Percentiles rank a stretch among this genome's conserved stretches.
These are phyloP conservation scores for Argyra leucocephala DNA, from an alignment of 2,888 invertebrate genomes.

Conservation along the genomic window DNA sequence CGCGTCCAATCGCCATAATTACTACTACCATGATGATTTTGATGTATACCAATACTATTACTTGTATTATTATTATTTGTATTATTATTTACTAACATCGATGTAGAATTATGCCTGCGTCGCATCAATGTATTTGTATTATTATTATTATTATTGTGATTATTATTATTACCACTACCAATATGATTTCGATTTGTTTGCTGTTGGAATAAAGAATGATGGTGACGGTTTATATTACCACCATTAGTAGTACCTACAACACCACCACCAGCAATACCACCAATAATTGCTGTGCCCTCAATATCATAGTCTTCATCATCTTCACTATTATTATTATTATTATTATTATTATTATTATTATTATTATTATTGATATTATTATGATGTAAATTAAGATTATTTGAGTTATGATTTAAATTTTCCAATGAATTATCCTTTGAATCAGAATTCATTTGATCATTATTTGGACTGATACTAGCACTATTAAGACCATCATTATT, in stretches of 20 bases:
- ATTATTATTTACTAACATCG: background rate
- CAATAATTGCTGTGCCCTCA: constrained; percentile 9
- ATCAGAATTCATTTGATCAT: constrained; percentile 12
- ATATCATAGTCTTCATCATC: constrained; percentile 18
- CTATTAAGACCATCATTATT: constrained; percentile 14
- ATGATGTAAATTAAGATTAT: constrained; percentile 10
- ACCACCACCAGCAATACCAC: background rate
- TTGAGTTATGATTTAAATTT: constrained; percentile 13
- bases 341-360: constrained; percentile 12
- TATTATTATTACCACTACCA: background rate
- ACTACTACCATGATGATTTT: constrained; percentile 14
- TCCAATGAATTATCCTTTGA: constrained; percentile 17
- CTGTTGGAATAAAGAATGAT: background rate
- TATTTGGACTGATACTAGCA: constrained; percentile 15
- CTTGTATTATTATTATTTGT: constrained; percentile 9
- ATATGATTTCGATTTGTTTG: constrained; percentile 6
- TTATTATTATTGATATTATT: too few relatives aligned
- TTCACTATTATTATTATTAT: constrained; percentile 13
- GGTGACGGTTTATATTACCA: background rate
- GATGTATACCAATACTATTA: background rate
- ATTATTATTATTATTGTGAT: background rate
- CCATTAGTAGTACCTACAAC: too few relatives aligned
- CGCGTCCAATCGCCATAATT: constrained; percentile 31
- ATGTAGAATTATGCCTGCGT: constrained; percentile 10
- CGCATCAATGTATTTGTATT: constrained; percentile 6